These are phyloP conservation scores for Tichodroma muraria DNA, from an alignment of 2,113 vertebrate genomes.

Conservation along the genomic window DNA sequence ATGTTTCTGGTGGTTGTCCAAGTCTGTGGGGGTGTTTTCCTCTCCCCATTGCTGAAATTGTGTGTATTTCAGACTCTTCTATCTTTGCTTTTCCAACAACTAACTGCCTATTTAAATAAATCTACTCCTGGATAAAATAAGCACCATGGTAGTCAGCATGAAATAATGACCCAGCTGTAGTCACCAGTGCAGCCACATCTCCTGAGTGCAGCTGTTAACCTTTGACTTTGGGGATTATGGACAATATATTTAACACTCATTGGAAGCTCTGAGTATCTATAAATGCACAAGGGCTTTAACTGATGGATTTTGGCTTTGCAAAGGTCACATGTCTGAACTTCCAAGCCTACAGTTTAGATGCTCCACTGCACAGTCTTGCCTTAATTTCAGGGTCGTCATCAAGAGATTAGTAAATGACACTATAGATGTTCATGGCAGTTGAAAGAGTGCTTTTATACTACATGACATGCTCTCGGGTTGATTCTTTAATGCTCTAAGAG, in stretches of 20 bases:
- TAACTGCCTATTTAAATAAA: background rate
- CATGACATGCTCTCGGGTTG: background rate
- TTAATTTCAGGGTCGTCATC: background rate
- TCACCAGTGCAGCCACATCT: background rate
- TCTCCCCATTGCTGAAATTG: background rate
- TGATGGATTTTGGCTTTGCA: background rate
- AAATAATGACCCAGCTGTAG: background rate
- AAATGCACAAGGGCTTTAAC: background rate
- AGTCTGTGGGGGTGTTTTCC: background rate
- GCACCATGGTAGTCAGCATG: background rate
- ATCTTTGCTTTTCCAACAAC: background rate
- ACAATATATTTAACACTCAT: background rate
- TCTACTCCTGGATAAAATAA: background rate
- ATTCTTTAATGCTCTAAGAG: background rate
- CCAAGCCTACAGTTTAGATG: background rate
- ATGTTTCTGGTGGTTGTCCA: background rate
- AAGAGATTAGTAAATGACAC: background rate
- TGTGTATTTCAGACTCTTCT: background rate
- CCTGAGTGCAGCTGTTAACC: background rate
- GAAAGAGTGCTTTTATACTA: background rate
- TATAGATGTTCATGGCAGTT: background rate
- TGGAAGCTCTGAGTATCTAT: background rate
- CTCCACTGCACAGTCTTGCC: background rate
- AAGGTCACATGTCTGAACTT: background rate
- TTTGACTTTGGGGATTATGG: background rate